Conservation (phyloP, 2,797 vertebrate genomes). For the Liasis olivaceus region DNA sequence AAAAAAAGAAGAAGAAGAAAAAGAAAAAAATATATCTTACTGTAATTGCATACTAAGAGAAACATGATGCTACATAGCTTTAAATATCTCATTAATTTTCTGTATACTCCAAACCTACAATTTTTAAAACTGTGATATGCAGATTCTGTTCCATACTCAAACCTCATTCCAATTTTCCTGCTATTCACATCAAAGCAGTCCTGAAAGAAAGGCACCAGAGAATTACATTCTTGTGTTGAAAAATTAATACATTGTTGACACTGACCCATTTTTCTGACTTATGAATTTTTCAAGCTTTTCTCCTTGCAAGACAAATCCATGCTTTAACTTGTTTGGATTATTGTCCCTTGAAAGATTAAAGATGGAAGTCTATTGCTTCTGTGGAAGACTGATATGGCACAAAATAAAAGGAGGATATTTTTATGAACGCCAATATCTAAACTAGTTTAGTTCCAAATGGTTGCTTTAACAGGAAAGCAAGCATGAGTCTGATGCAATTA, state of each 20-base stretch:
- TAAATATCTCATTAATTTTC: slow-evolving; percentile 74
- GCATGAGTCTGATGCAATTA: neutral
- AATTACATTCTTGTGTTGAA: slow-evolving; percentile 72
- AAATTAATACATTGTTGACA: slow-evolving; percentile 75
- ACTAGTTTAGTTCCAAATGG: neutral
- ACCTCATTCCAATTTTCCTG: slow-evolving; percentile 54
- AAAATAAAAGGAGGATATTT: neutral
- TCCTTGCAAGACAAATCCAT: slow-evolving; percentile 56
- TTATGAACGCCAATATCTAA: neutral
- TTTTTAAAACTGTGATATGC: slow-evolving; percentile 66
- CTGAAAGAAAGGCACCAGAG: slow-evolving; percentile 48
- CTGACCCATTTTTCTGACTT: slow-evolving; percentile 73
- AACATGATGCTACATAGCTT: slow-evolving; percentile 70
- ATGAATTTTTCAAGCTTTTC: slow-evolving; percentile 70
- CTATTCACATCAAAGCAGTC: slow-evolving; percentile 74
- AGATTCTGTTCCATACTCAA: slow-evolving; percentile 66
- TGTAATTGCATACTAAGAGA: slow-evolving; percentile 65
- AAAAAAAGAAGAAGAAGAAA: no score
- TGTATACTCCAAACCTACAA: slow-evolving; percentile 67
- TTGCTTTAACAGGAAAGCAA: slow-evolving; percentile 11
- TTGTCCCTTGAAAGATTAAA: slow-evolving; percentile 52
- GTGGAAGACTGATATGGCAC: neutral
- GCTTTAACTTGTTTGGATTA: slow-evolving; percentile 51
- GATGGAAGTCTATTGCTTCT: neutral
- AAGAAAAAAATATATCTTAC: slow-evolving; percentile 38